A percentile compares a stretch with the other conserved stretches of the same genome.
Evolutionary conservation across 2,888 invertebrate species (phyloP).

Genomic region (Drymonia ruficornis): DNA sequence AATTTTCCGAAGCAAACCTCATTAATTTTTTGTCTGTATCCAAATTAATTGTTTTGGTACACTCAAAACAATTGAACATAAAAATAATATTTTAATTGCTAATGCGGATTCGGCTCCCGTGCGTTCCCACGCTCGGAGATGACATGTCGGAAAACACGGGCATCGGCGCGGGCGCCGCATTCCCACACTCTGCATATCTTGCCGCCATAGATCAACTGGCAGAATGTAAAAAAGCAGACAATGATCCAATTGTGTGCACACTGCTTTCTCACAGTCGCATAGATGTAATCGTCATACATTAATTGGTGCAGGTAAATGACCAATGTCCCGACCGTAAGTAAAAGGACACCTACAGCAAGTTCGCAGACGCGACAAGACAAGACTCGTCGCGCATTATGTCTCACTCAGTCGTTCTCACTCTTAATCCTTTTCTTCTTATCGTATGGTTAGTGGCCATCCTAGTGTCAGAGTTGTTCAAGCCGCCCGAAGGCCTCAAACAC

Average conservation of each 20-base stretch:
- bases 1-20: not conserved
- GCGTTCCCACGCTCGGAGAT: conserved; percentile 77
- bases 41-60: conserved; percentile 14
- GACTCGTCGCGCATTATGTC: too few relatives aligned
- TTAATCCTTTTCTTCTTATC: too few relatives aligned
- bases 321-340: conserved; percentile 60
- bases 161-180: conserved; percentile 56
- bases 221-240: conserved; percentile 79
- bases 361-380: too few relatives aligned
- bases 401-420: too few relatives aligned
- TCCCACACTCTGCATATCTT: conserved; percentile 85
- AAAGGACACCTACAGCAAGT: too few relatives aligned
- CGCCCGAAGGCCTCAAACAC: too few relatives aligned
- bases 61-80: conserved; percentile 54
- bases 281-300: conserved; percentile 75
- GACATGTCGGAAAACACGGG: conserved; percentile 74
- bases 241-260: conserved; percentile 83
- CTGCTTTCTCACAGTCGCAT: conserved; percentile 79
- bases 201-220: conserved; percentile 80
- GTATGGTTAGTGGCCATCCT: too few relatives aligned
- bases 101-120: conserved; percentile 51
- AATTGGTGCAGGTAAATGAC: conserved; percentile 82
- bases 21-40: not conserved
- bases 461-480: too few relatives aligned
- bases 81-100: conserved; percentile 57